Evolutionary conservation across 2,888 invertebrate genomes (phyloP), one percentile per base, ranked within the genome.

Genomic region (Epiblema foenella): DNA sequence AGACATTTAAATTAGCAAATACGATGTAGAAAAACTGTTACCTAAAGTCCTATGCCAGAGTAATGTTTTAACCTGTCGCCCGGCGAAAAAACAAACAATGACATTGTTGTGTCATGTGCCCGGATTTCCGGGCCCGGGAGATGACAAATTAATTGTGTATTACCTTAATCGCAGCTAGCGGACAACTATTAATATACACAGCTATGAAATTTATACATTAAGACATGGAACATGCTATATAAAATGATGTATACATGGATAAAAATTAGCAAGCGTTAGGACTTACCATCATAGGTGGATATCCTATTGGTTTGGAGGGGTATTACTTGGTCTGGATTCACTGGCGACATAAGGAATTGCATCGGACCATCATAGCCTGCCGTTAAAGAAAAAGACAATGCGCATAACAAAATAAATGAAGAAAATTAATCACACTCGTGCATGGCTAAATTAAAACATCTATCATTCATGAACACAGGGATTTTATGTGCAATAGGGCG

Each of bases 311-410:
- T 94, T 86, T 93, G 94, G 76, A 93, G 89, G 74, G 93, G 92
- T 80, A 96, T 94, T 74, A 96, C 95, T 93, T 96, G 96, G 90
- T 97, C 97, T 46, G 97, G 96, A 93, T 97, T 97, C 81, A 96
- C 96, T 79, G 95, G 95, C 52, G 96, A 95, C 95, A 97, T 96
- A 81, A 96, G 96, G 88, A 96, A 98, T 91, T 97, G 97, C 94
- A 98, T 95, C 77, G 98, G 97, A 68, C 97, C 97, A 94, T 98
- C 97, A 87, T 98, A 98, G 84, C 96, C 96, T 96, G 87, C 79
- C 81, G 81, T 85, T 79, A 83, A 86, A 83, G 72, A 85, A 81
- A 80, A 82, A 83, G 83, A 85, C 83, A 85, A 85, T 81, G 83
- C 84, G 83, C 83, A 80, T 83, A 87, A 87, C 83, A 62, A 85